phyloP scores from a whole-genome alignment of 2,888 invertebrate genomes.

The Apodemia zela region DNA sequence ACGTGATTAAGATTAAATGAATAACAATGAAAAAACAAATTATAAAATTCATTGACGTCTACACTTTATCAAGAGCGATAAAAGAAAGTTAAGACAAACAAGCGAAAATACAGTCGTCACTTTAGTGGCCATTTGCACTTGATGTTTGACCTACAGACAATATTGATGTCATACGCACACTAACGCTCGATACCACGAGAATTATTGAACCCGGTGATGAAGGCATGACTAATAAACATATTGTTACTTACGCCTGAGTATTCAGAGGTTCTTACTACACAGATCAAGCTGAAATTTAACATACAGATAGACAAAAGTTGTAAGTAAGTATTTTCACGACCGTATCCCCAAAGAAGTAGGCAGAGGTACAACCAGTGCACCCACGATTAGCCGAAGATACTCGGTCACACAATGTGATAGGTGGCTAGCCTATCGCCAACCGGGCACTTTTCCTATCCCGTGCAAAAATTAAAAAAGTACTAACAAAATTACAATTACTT shows the following conservation, averaged over 20 bases:
- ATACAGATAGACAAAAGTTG: neutral
- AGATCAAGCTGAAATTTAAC: neutral
- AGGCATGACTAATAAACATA: conserved; percentile 25
- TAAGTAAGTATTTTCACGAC: too few species aligned
- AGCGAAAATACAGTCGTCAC: conserved; percentile 33
- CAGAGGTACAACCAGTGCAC: too few species aligned
- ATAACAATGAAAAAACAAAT: conserved; percentile 29
- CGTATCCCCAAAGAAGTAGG: too few species aligned
- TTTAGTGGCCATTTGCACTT: conserved; percentile 29
- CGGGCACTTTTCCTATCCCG: too few species aligned
- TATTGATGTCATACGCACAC: conserved; percentile 21
- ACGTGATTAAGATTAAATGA: conserved; percentile 23
- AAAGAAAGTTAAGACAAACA: conserved; percentile 37
- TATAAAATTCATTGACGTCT: conserved; percentile 53
- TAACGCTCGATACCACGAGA: conserved; percentile 23
- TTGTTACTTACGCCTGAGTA: conserved; percentile 16
- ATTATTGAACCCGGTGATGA: conserved; percentile 29
- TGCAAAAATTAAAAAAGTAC: too few species aligned
- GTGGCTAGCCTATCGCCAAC: too few species aligned
- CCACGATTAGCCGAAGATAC: too few species aligned
- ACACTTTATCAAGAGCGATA: conserved; percentile 40
- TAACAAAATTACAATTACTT: too few species aligned
- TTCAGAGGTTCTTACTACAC: neutral
- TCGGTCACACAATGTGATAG: too few species aligned
- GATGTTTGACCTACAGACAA: conserved; percentile 35